These are phyloP conservation scores for Mimas tiliae DNA, from an alignment of 2,888 invertebrate genomes.

Conservation along the genomic window DNA sequence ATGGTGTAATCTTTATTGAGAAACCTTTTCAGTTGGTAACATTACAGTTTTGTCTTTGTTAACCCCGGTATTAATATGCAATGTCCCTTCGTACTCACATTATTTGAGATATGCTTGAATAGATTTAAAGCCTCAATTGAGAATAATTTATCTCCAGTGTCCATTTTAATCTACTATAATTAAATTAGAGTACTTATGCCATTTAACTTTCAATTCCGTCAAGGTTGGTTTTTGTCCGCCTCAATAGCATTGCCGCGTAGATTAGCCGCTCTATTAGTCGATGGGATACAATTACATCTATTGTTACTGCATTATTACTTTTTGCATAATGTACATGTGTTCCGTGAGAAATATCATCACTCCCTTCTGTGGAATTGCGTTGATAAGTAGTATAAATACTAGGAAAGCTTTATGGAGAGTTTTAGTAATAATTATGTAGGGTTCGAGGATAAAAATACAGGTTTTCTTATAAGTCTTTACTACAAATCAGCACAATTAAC, in stretches of 20 bases:
- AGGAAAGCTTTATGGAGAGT: constrained; percentile 2
- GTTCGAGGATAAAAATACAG: too few species aligned
- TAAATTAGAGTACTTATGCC: constrained; percentile 16
- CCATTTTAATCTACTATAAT: background rate
- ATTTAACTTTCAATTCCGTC: constrained; percentile 32
- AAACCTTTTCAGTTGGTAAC: too few species aligned
- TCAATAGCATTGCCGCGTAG: constrained; percentile 10
- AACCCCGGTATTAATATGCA: too few species aligned
- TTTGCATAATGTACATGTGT: constrained; percentile 28
- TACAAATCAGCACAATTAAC: too few species aligned
- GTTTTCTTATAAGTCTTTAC: too few species aligned
- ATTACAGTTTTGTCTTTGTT: too few species aligned
- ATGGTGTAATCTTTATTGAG: too few species aligned
- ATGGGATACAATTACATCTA: constrained; percentile 18
- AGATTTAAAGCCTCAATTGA: too few species aligned
- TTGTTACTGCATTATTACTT: constrained; percentile 13
- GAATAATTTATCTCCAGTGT: background rate
- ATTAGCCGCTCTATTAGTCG: constrained; percentile 17
- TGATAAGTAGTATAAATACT: background rate
- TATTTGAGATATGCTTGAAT: too few species aligned
- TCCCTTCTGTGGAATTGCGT: background rate
- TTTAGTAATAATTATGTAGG: too few species aligned
- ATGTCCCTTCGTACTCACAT: too few species aligned
- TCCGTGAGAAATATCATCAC: constrained; percentile 24
- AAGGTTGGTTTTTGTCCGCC: constrained; percentile 29